phyloP scores from a whole-genome alignment of 2,888 invertebrate species.

The Heliconius erato region DNA sequence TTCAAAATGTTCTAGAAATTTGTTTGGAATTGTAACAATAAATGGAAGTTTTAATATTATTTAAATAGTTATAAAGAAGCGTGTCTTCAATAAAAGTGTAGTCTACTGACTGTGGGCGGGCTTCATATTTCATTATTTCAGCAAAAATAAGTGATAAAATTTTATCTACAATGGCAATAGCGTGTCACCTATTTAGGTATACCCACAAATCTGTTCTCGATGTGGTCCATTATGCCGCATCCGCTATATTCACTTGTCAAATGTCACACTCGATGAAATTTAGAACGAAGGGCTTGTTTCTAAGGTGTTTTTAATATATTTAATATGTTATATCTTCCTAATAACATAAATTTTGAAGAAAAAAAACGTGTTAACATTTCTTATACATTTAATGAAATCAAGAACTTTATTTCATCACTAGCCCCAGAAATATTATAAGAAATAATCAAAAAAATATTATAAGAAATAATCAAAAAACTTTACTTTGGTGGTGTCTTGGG shows the following conservation, averaged over 20 bases:
- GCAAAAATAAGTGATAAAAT: slow-evolving; percentile 56
- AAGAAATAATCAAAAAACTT: not conserved
- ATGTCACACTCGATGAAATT: slow-evolving; percentile 7
- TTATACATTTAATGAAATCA: not conserved
- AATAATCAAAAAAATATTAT: not conserved
- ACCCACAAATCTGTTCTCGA: slow-evolving; percentile 72
- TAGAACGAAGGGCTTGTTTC: slow-evolving; percentile 3
- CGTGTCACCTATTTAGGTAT: slow-evolving; percentile 74
- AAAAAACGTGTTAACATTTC: not conserved
- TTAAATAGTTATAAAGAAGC: not conserved
- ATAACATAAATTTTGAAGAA: not conserved
- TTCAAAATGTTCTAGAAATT: not conserved
- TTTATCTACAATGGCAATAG: slow-evolving; percentile 62
- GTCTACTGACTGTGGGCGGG: slow-evolving; percentile 6
- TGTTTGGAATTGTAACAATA: not conserved
- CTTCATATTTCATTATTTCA: slow-evolving; percentile 3
- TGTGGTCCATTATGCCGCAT: slow-evolving; percentile 48
- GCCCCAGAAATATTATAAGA: not conserved
- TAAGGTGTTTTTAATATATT: slow-evolving; percentile 1
- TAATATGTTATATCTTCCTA: slow-evolving; percentile 22
- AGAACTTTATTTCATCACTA: not conserved
- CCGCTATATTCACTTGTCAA: slow-evolving; percentile 24
- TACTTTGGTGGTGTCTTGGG: not conserved
- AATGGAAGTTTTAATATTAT: not conserved
- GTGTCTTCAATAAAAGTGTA: not conserved